phyloP scores from a whole-genome alignment of 2,888 invertebrate genomes.

The Dioctria linearis region DNA sequence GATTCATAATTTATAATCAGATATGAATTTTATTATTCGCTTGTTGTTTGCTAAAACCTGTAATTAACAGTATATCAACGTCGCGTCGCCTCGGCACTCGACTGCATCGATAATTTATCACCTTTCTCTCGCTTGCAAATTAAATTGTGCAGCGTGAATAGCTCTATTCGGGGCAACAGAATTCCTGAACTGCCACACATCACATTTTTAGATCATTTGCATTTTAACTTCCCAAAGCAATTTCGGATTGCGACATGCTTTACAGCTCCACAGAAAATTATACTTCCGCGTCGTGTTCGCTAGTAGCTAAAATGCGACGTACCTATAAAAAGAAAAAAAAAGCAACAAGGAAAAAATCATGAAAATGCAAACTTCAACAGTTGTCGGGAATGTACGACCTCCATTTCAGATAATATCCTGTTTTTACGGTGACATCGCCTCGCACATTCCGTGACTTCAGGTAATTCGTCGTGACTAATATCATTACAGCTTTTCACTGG shows the following conservation, averaged over 20 bases:
- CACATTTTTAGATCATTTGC: slow-evolving; percentile 18
- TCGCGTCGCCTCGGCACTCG: neutral
- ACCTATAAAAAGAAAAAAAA: no score
- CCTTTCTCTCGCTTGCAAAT: no score
- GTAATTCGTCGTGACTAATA: slow-evolving; percentile 34
- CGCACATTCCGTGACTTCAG: slow-evolving; percentile 21
- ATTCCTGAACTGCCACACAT: no score
- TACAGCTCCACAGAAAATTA: neutral
- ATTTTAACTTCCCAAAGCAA: slow-evolving; percentile 29
- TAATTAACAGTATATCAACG: slow-evolving; percentile 19
- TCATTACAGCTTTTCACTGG: slow-evolving; percentile 25
- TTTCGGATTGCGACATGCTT: neutral
- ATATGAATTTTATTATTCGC: slow-evolving; percentile 25
- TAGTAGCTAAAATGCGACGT: no score
- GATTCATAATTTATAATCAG: slow-evolving; percentile 21
- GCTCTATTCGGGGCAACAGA: no score
- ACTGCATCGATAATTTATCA: neutral
- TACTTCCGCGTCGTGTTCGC: neutral
- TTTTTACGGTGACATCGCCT: slow-evolving; percentile 1
- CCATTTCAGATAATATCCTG: slow-evolving; percentile 8
- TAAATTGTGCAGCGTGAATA: no score
- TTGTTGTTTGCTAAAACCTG: slow-evolving; percentile 9
- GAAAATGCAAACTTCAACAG: neutral
- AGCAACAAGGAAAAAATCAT: slow-evolving; percentile 1
- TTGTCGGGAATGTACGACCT: neutral